These are phyloP conservation scores for Macrocentrus cingulum DNA, from an alignment of 1,140 invertebrate genomes.

Conservation along the genomic window DNA sequence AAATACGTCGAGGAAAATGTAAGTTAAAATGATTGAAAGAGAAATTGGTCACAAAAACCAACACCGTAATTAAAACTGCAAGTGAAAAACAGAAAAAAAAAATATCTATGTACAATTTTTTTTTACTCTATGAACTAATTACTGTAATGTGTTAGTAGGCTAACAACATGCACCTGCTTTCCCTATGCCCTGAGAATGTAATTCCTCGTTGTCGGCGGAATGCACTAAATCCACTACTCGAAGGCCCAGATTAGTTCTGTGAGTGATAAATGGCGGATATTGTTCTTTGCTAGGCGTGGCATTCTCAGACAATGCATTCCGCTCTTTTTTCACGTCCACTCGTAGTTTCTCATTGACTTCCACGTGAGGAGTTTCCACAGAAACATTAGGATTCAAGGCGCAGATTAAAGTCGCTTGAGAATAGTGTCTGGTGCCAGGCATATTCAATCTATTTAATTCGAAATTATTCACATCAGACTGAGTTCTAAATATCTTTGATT, in stretches of 20 bases:
- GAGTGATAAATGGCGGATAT: constrained; percentile 23
- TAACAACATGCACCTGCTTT: constrained; percentile 45
- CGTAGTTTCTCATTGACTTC: background rate
- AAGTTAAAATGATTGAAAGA: no score
- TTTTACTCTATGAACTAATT: constrained; percentile 1
- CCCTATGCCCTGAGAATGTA: constrained; percentile 16
- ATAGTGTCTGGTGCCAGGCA: constrained; percentile 35
- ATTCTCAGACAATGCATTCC: constrained; percentile 3
- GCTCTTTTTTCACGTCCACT: constrained; percentile 8
- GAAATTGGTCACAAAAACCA: no score
- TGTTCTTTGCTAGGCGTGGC: constrained; percentile 11
- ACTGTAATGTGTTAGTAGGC: constrained; percentile 35
- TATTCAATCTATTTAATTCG: constrained; percentile 33
- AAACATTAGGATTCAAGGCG: constrained; percentile 40
- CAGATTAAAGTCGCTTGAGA: constrained; percentile 37
- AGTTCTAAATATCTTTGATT: constrained; percentile 38
- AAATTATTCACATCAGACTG: constrained; percentile 44
- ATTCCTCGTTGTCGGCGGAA: constrained; percentile 2
- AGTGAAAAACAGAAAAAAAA: background rate
- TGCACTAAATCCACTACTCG: constrained; percentile 11
- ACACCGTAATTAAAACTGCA: no score
- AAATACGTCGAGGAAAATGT: no score
- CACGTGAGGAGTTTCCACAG: constrained; percentile 12
- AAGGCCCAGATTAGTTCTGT: constrained; percentile 18
- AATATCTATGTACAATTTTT: background rate